Evolutionary conservation across 2,113 vertebrate species (phyloP).

Genomic region (Misgurnus anguillicaudatus): DNA sequence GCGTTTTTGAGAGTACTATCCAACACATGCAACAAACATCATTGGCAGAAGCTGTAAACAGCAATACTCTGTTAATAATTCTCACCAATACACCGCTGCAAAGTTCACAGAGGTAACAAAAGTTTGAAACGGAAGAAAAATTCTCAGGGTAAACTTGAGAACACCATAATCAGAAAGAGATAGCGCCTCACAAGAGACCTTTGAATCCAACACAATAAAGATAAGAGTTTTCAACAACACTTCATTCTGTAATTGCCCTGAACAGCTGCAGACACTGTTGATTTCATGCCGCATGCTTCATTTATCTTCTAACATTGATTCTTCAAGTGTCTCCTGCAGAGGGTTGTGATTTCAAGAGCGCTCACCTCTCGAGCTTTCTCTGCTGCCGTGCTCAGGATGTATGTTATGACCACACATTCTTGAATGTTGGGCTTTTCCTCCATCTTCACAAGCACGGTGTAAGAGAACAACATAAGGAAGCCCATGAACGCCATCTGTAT

Average conservation of each 20-base stretch:
- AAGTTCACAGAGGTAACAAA: conserved; percentile 2
- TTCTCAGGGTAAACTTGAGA: conserved; percentile 20
- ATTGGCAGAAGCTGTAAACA: background rate
- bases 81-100: background rate
- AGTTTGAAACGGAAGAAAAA: background rate
- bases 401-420: conserved; percentile 90
- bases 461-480: conserved; percentile 94
- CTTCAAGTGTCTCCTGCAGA: background rate
- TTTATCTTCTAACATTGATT: background rate
- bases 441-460: conserved; percentile 90
- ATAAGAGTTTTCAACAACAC: conserved; percentile 36
- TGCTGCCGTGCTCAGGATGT: conserved; percentile 86
- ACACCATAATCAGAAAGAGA: conserved; percentile 27
- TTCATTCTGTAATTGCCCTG: conserved; percentile 41
- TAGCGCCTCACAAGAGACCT: conserved; percentile 43
- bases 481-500: conserved; percentile 87
- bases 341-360: background rate
- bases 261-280: background rate
- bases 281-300: background rate
- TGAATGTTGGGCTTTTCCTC: conserved; percentile 80
- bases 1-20: background rate
- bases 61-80: conserved; percentile 22
- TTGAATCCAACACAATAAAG: conserved; percentile 38
- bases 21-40: background rate
- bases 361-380: conserved; percentile 95